phyloP scores from a whole-genome alignment of 2,888 invertebrate genomes.

The Dicranocentrus wangi region DNA sequence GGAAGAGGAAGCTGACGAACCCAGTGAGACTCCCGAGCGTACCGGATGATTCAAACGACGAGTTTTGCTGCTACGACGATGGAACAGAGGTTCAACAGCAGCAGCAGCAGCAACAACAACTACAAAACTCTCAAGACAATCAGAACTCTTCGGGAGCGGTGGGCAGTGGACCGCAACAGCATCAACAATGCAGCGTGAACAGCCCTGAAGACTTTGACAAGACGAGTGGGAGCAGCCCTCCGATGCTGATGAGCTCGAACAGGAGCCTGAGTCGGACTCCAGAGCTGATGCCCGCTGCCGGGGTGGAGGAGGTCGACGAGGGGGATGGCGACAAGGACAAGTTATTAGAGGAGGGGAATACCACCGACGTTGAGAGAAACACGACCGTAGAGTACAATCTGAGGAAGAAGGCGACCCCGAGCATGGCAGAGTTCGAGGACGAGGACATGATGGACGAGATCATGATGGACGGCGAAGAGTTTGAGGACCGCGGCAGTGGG shows the following conservation, averaged over 20 bases:
- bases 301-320: conserved; percentile 15
- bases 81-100: conserved; percentile 71
- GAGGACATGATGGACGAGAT: conserved; percentile 73
- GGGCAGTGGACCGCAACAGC: neutral
- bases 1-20: conserved; percentile 70
- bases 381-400: conserved; percentile 50
- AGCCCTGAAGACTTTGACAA: neutral
- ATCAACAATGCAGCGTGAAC: neutral
- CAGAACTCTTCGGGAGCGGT: neutral
- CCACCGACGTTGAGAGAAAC: neutral
- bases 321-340: neutral
- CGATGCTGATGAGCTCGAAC: conserved; percentile 37
- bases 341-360: neutral
- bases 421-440: conserved; percentile 73
- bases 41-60: conserved; percentile 73
- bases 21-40: conserved; percentile 72
- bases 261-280: conserved; percentile 37
- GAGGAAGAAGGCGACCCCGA: conserved; percentile 25
- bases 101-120: too few species aligned
- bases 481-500: neutral
- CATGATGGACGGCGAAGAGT: neutral
- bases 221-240: conserved; percentile 5
- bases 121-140: conserved; percentile 15
- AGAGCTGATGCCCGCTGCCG: conserved; percentile 30
- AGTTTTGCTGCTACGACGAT: conserved; percentile 72